Evolutionary conservation across 2,113 vertebrate genomes (phyloP).

Genomic region (Leptobrachium leishanense): DNA sequence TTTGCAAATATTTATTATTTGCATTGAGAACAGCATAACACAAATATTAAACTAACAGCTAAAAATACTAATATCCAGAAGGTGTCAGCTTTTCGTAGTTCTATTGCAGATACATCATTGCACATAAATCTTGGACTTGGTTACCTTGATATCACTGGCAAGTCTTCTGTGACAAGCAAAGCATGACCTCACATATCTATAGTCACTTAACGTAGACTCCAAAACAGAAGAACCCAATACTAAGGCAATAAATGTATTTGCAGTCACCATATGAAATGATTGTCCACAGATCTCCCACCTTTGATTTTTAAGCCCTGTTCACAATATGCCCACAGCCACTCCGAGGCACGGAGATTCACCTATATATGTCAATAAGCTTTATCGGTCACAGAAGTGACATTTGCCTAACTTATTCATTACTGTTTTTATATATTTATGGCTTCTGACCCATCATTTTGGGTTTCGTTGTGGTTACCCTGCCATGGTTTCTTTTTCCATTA

Average conservation of each 20-base stretch:
- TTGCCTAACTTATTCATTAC: background rate
- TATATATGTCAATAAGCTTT: slow-evolving; percentile 3
- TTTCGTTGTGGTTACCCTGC: background rate
- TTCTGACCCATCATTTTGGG: background rate
- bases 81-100: background rate
- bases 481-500: background rate
- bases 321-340: background rate
- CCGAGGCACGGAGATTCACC: no score
- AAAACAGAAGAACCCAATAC: background rate
- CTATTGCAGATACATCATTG: background rate
- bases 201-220: background rate
- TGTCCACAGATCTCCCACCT: slow-evolving; percentile 9
- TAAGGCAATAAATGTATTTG: slow-evolving; percentile 10
- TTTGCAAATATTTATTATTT: no score
- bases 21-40: no score
- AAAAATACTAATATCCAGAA: background rate
- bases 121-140: background rate
- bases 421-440: background rate
- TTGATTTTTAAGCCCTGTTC: slow-evolving; percentile 14
- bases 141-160: background rate
- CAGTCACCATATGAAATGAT: background rate
- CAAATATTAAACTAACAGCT: no score
- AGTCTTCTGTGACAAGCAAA: background rate
- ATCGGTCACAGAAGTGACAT: background rate
- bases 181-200: background rate